Percentiles rank a stretch among this genome's conserved stretches.
Evolutionary conservation across 1,140 invertebrate species (phyloP).

Genomic region (Apis cerana): DNA sequence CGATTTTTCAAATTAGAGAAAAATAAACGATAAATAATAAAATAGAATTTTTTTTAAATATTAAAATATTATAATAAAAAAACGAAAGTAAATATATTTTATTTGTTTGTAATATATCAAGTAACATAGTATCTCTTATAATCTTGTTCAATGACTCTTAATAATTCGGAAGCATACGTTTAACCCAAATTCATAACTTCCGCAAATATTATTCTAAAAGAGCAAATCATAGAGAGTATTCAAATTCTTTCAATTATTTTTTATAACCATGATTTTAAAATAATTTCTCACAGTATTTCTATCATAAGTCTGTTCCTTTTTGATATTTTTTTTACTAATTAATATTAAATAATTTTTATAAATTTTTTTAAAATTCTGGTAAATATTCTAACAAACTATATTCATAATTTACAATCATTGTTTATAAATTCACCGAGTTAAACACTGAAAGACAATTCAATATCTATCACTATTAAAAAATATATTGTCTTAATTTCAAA

Average conservation of each 20-base stretch:
- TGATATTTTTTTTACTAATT: not conserved
- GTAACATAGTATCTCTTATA: not conserved
- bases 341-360: not conserved
- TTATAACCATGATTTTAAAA: too few relatives aligned
- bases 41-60: too few relatives aligned
- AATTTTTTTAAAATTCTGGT: not conserved
- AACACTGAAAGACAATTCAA: too few relatives aligned
- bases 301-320: not conserved
- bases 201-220: conserved; percentile 7
- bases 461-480: too few relatives aligned
- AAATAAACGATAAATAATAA: too few relatives aligned
- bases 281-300: not conserved
- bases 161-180: conserved; percentile 37
- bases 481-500: too few relatives aligned
- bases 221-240: not conserved
- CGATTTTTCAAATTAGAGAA: too few relatives aligned
- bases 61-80: not conserved
- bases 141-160: conserved; percentile 5
- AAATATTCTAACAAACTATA: not conserved
- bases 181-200: conserved; percentile 39
- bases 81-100: not conserved
- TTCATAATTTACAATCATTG: too few relatives aligned
- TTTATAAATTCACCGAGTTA: too few relatives aligned
- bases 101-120: not conserved
- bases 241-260: not conserved